Conservation (phyloP, 2,113 vertebrate species). For the Atlantisia rogersi region DNA sequence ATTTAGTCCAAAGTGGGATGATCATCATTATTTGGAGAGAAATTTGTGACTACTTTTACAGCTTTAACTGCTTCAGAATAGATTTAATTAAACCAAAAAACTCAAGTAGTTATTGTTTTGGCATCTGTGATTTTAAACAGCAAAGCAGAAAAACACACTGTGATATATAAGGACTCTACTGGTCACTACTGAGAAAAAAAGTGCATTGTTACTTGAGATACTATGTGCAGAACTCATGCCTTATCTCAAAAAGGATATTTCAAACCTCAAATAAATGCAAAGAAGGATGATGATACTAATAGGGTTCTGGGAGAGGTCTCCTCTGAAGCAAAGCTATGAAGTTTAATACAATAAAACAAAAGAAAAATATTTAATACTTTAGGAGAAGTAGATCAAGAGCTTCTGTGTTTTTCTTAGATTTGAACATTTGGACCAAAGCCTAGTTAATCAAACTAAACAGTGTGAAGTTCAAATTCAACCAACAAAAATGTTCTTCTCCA, state of each 20-base stretch:
- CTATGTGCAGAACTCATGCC: neutral
- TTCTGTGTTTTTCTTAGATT: neutral
- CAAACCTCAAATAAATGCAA: neutral
- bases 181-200: neutral
- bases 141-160: neutral
- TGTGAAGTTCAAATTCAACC: neutral
- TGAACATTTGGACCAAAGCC: neutral
- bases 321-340: neutral
- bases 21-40: neutral
- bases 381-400: neutral
- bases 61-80: neutral
- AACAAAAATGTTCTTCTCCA: neutral
- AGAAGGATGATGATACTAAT: neutral
- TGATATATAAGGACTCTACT: neutral
- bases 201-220: neutral
- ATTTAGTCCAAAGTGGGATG: neutral
- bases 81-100: neutral
- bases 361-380: neutral
- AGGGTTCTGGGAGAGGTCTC: neutral
- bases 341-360: neutral
- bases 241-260: neutral
- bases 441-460: neutral
- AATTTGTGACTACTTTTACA: neutral
- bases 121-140: neutral
- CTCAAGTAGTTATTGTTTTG: neutral